phyloP scores from a whole-genome alignment of 2,888 invertebrate species.

The Cosmia pyralina region DNA sequence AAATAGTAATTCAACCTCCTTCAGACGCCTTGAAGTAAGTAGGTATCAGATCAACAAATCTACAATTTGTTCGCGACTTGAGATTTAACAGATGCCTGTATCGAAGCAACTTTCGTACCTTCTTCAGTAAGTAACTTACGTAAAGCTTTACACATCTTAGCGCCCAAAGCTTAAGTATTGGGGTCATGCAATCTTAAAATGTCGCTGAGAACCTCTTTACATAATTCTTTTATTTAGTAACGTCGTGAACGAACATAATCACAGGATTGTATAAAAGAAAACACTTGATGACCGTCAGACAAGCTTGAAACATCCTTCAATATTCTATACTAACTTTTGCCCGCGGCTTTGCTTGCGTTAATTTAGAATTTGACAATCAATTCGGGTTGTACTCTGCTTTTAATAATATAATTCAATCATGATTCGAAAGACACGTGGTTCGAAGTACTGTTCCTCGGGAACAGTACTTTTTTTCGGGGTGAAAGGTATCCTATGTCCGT shows the following conservation, averaged over 20 bases:
- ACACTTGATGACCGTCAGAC: background rate
- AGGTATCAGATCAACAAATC: slow-evolving; percentile 23
- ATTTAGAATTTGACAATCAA: no score
- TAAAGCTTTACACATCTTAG: slow-evolving; percentile 48
- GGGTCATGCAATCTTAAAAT: slow-evolving; percentile 51
- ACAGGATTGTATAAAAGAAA: slow-evolving; percentile 22
- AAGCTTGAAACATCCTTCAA: background rate
- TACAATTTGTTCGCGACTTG: slow-evolving; percentile 30
- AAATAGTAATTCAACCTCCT: slow-evolving; percentile 7
- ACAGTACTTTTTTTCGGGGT: no score
- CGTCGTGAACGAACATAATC: background rate
- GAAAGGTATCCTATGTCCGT: no score
- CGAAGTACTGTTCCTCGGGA: no score
- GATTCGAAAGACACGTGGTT: no score
- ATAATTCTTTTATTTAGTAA: slow-evolving; percentile 38
- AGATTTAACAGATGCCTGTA: slow-evolving; percentile 38
- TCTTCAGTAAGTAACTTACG: slow-evolving; percentile 50
- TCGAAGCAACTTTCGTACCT: slow-evolving; percentile 25
- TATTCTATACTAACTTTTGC: background rate
- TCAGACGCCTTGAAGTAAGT: background rate
- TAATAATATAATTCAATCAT: no score
- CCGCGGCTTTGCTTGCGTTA: no score
- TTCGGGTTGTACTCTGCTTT: no score
- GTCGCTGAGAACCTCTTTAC: slow-evolving; percentile 16
- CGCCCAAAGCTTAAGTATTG: slow-evolving; percentile 25